phyloP scores from a whole-genome alignment of 2,888 invertebrate genomes.

The Bembecia ichneumoniformis region DNA sequence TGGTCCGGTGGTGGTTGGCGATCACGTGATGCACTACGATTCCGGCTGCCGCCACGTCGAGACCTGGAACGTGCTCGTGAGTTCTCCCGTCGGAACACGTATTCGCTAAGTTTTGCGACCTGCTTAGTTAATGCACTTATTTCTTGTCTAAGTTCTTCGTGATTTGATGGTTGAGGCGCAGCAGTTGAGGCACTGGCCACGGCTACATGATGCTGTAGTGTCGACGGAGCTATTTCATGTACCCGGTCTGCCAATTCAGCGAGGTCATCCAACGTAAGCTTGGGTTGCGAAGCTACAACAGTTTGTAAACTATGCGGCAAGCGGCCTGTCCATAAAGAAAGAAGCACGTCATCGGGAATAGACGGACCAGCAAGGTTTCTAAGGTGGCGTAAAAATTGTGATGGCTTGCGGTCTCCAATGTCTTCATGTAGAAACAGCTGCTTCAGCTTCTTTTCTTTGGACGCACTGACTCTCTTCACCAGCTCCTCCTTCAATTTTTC shows the following conservation, averaged over 20 bases:
- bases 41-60: background rate
- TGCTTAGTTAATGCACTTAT: too few relatives aligned
- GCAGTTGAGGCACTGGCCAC: too few relatives aligned
- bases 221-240: too few relatives aligned
- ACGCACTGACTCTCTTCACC: conserved; percentile 9
- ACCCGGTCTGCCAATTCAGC: too few relatives aligned
- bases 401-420: conserved; percentile 13
- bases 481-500: conserved; percentile 2
- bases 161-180: too few relatives aligned
- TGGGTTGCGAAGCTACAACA: background rate
- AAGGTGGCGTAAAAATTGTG: too few relatives aligned
- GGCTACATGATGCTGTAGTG: too few relatives aligned
- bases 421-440: conserved; percentile 14
- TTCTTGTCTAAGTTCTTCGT: too few relatives aligned
- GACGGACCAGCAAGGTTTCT: conserved; percentile 8
- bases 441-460: conserved; percentile 10
- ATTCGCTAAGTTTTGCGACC: too few relatives aligned
- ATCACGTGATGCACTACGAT: background rate
- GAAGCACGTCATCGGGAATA: conserved; percentile 9
- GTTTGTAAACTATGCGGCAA: conserved; percentile 2
- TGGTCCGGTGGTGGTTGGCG: background rate
- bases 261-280: background rate
- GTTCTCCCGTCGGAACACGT: too few relatives aligned
- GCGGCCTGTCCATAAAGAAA: conserved; percentile 10
- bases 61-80: background rate